Evolutionary conservation across 2,888 invertebrate genomes (phyloP).

Genomic region (Trichopria drosophilae): DNA sequence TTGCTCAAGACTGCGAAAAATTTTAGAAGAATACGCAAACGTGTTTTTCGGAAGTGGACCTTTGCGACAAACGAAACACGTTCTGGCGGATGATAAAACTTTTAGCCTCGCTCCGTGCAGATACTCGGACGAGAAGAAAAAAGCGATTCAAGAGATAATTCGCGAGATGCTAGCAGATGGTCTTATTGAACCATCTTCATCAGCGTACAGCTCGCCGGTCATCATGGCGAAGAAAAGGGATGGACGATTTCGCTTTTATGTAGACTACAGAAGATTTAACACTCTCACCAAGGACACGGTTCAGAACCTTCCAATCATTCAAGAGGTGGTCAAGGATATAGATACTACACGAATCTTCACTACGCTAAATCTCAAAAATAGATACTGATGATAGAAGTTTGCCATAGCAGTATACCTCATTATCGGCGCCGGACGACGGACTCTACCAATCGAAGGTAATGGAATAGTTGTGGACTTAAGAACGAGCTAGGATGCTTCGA

Average conservation of each 20-base stretch:
- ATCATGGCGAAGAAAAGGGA: slow-evolving; percentile 26
- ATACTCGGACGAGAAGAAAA: slow-evolving; percentile 16
- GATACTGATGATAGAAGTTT: slow-evolving; percentile 46
- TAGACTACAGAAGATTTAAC: slow-evolving; percentile 39
- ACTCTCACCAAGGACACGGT: slow-evolving; percentile 28
- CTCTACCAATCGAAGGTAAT: slow-evolving; percentile 42
- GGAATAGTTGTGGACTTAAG: slow-evolving; percentile 40
- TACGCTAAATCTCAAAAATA: slow-evolving; percentile 40
- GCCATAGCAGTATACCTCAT: slow-evolving; percentile 38
- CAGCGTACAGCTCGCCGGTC: slow-evolving; percentile 31
- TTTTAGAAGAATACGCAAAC: too few relatives aligned
- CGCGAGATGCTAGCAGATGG: slow-evolving; percentile 32
- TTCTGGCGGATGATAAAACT: neutral
- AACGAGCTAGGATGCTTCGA: slow-evolving; percentile 41
- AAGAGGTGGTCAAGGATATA: slow-evolving; percentile 34
- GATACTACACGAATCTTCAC: slow-evolving; percentile 38
- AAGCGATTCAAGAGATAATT: slow-evolving; percentile 5
- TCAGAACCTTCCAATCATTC: slow-evolving; percentile 36
- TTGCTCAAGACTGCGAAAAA: too few relatives aligned
- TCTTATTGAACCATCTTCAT: too few relatives aligned
- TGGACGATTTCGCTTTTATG: slow-evolving; percentile 23
- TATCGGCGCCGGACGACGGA: slow-evolving; percentile 40
- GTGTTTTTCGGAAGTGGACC: neutral
- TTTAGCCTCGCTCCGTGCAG: slow-evolving; percentile 16
- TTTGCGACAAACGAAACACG: neutral